phyloP scores from a whole-genome alignment of 2,888 invertebrate species.

The Acholoe squamosa region DNA sequence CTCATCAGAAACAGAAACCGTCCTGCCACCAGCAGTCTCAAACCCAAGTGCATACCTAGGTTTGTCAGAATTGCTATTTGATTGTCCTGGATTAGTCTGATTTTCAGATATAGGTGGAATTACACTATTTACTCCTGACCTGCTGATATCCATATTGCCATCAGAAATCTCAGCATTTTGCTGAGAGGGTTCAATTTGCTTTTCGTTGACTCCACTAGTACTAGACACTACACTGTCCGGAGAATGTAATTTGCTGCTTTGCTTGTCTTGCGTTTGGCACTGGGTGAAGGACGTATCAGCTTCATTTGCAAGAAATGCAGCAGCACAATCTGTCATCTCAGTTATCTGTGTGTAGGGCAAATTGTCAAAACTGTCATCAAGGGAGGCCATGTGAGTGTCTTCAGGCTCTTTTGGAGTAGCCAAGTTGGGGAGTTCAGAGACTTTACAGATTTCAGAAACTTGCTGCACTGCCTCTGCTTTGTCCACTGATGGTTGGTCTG shows the following conservation, averaged over 20 bases:
- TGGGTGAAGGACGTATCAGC: conserved; percentile 25
- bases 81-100: not conserved
- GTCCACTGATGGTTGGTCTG: not conserved
- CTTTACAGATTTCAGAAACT: not conserved
- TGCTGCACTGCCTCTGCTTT: not conserved
- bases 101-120: too few species aligned
- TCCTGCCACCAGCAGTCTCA: not conserved
- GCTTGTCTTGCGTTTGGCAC: not conserved
- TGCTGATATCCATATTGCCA: too few species aligned
- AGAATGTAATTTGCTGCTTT: not conserved
- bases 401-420: not conserved
- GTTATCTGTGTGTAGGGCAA: conserved; percentile 48
- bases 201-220: too few species aligned
- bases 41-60: not conserved
- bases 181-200: too few species aligned
- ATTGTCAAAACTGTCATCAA: conserved; percentile 48
- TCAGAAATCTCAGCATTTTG: too few species aligned
- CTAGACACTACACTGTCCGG: too few species aligned
- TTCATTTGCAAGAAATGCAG: conserved; percentile 33
- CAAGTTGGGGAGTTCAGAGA: not conserved
- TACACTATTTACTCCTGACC: too few species aligned
- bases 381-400: not conserved
- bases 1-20: not conserved
- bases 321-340: conserved; percentile 20
- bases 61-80: not conserved